Base-by-base conservation (phyloP, 2,797 vertebrate genomes). In the Cetoscarus ocellatus region DNA sequence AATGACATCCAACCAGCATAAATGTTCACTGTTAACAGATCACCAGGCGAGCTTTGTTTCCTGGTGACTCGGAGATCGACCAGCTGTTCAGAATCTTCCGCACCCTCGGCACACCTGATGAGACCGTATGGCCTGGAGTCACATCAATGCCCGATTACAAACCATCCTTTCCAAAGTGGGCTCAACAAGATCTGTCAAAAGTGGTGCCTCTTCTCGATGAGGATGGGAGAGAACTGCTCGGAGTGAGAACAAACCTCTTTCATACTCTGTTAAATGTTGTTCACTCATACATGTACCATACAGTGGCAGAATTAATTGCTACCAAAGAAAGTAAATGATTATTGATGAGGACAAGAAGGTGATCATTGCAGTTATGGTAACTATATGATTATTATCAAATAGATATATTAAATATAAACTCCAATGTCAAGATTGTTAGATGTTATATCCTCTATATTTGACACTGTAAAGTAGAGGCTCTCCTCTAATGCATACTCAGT, bases 91-190 rank as follows among this genome's bases (percentile, higher is more conserved):
- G 98, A 40, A 99, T 99, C 83, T 99, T 99, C 89, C 96, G 98
- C 50, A 99, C 97, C 0, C 77, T 99, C 86, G 97, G 98, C 1
- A 99, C 98, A 0, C 98, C 98, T 0, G 97, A 99, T 53, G 98
- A 99, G 79, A 86, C 83, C 0, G 90, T 94, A 44, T 99, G 98
- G 98, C 97, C 96, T 0, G 97, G 97, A 18, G 97, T 99, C 68
- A 97, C 96, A 0, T 94, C 96, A 0, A 97, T 99, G 97, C 97
- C 98, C 0, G 98, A 99, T 82, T 99, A 99, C 90, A 99, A 99
- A 63, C 94, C 97, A 0, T 96, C 96, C 44, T 99, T 99, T 79
- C 97, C 98, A 6, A 97, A 97, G 67, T 99, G 97, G 98, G 96
- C 95, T 3, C 93, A 94, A 10, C 97, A 99, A 87, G 98, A 99